phyloP scores from a whole-genome alignment of 2,113 vertebrate species.

The Willisornis vidua region DNA sequence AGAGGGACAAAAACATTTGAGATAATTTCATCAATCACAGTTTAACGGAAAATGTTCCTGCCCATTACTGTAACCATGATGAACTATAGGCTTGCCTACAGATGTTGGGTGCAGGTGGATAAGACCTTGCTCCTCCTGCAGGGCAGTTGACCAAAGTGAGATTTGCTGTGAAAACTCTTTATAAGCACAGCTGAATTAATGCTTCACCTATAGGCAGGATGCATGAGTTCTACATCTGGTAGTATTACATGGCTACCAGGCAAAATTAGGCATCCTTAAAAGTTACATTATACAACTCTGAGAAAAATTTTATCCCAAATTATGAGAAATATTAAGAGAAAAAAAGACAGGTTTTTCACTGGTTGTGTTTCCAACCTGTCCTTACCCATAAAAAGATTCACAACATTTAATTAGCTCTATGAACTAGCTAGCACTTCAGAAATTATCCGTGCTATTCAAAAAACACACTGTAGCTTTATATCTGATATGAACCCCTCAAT shows the following conservation, averaged over 20 bases:
- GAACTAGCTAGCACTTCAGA: not conserved
- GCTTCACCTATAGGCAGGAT: not conserved
- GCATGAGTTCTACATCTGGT: not conserved
- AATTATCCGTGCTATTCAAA: not conserved
- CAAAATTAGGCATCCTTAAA: not conserved
- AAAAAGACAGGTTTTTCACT: not conserved
- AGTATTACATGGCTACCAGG: not conserved
- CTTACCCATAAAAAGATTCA: not conserved
- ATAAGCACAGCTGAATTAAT: not conserved
- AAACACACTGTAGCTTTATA: rapidly evolving
- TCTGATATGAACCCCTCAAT: not conserved
- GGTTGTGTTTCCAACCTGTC: not conserved
- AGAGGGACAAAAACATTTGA: not conserved
- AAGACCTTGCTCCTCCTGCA: not conserved
- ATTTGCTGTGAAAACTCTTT: not conserved
- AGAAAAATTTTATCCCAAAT: not conserved
- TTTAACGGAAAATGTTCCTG: not conserved
- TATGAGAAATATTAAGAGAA: not conserved
- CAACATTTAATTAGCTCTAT: not conserved
- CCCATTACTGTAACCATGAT: not conserved
- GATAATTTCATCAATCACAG: not conserved
- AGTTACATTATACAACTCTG: not conserved
- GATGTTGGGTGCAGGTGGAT: not conserved
- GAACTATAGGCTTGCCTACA: not conserved
- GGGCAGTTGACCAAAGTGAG: not conserved